phyloP scores from a whole-genome alignment of 2,888 invertebrate species.

The Petrolisthes cinctipes region DNA sequence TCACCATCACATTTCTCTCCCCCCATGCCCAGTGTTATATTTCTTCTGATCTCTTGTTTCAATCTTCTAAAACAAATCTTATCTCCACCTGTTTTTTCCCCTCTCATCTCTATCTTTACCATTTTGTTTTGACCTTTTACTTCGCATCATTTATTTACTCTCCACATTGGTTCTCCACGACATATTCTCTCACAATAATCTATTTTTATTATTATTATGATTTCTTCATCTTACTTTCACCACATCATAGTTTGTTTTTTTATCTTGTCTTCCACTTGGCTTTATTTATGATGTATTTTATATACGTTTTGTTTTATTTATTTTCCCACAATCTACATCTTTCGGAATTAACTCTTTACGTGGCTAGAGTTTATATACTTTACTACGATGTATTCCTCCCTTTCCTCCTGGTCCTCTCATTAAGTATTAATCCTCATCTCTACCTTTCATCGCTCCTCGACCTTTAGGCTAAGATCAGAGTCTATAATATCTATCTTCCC shows the following conservation, averaged over 20 bases:
- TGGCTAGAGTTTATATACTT: not conserved
- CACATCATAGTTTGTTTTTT: no score
- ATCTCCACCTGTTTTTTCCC: not conserved
- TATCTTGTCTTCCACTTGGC: no score
- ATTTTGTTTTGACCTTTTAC: not conserved
- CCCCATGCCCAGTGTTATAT: no score
- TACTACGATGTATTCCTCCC: not conserved
- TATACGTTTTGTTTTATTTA: not conserved
- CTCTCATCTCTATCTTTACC: not conserved
- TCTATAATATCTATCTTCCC: no score
- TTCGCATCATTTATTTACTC: not conserved
- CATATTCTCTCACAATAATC: not conserved
- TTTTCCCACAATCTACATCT: not conserved
- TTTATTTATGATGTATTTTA: no score
- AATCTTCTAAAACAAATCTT: not conserved
- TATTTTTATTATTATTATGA: not conserved
- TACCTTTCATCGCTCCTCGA: not conserved
- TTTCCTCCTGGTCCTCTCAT: not conserved
- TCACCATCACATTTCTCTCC: no score
- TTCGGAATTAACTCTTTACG: not conserved
- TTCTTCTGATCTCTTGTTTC: no score
- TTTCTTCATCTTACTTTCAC: not conserved
- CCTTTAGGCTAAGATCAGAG: no score
- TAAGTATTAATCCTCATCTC: not conserved
- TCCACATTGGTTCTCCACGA: no score